A percentile compares a stretch with the other conserved stretches of the same genome.
phyloP scores from a whole-genome alignment of 1,140 invertebrate species.

The Pachypeltis micranthus region DNA sequence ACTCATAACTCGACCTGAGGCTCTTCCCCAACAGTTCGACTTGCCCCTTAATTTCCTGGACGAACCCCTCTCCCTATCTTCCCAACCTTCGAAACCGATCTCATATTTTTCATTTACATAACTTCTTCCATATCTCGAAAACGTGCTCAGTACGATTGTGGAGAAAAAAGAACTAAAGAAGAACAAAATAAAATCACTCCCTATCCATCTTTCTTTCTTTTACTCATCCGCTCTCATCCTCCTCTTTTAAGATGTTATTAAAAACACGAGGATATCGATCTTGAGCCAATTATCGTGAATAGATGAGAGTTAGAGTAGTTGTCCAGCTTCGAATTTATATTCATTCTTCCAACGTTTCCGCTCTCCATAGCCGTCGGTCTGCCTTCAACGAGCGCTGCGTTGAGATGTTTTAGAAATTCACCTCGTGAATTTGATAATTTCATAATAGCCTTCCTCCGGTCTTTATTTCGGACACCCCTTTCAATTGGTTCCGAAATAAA shows the following conservation, averaged over 20 bases:
- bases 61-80: neutral
- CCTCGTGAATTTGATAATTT: too few relatives aligned
- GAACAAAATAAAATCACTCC: neutral
- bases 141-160: conserved; percentile 3
- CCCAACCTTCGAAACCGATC: neutral
- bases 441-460: too few relatives aligned
- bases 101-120: conserved; percentile 10
- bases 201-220: neutral
- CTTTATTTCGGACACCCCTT: too few relatives aligned
- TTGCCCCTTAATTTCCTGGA: conserved; percentile 5
- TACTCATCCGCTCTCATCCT: too few relatives aligned
- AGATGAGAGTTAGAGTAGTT: too few relatives aligned
- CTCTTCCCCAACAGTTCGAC: neutral
- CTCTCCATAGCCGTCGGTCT: too few relatives aligned
- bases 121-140: conserved; percentile 9
- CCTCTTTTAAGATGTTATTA: neutral
- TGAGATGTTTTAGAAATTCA: too few relatives aligned
- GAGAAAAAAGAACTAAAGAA: neutral
- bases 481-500: too few relatives aligned
- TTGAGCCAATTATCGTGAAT: too few relatives aligned
- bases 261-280: neutral
- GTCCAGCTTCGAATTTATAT: too few relatives aligned
- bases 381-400: too few relatives aligned
- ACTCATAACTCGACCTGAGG: conserved; percentile 3
- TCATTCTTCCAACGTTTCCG: too few relatives aligned